Percentiles rank a stretch among this genome's conserved stretches.
These are phyloP conservation scores for Gymnorhina tibicen DNA, from an alignment of 2,113 vertebrate genomes.

Conservation along the genomic window DNA sequence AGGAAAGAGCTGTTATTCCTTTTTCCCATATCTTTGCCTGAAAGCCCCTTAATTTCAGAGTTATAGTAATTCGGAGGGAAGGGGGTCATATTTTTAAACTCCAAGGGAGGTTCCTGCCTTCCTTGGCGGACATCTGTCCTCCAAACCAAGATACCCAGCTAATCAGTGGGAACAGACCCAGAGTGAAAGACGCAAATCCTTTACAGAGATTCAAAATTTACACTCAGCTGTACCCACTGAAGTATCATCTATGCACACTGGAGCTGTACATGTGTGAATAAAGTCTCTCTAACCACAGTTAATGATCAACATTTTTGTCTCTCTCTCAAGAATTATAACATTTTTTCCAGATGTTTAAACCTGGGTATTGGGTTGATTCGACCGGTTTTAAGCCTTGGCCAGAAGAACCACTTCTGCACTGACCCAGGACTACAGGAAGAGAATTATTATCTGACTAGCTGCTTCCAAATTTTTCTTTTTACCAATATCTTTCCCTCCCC, in stretches of 20 bases:
- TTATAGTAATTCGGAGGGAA: rapidly evolving
- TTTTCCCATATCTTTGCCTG: too few relatives aligned
- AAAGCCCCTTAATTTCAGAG: neutral
- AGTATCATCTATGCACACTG: neutral
- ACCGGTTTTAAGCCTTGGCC: neutral
- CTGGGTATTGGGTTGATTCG: neutral
- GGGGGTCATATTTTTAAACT: rapidly evolving
- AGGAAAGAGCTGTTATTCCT: rapidly evolving
- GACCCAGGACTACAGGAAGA: neutral
- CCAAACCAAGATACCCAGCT: neutral
- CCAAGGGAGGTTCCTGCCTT: neutral
- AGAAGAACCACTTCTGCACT: neutral
- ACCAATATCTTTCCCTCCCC: neutral
- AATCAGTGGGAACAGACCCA: neutral
- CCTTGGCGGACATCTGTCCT: neutral
- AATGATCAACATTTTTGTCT: neutral
- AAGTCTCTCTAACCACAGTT: neutral
- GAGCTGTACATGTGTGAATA: neutral
- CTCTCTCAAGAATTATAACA: neutral
- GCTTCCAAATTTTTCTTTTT: neutral
- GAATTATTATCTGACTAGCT: neutral
- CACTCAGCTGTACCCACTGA: neutral
- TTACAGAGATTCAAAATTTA: neutral
- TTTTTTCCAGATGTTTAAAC: conserved; percentile 3
- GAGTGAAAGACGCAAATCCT: neutral